Conservation (phyloP, 1,140 invertebrate species). For the Cydia splendana region DNA sequence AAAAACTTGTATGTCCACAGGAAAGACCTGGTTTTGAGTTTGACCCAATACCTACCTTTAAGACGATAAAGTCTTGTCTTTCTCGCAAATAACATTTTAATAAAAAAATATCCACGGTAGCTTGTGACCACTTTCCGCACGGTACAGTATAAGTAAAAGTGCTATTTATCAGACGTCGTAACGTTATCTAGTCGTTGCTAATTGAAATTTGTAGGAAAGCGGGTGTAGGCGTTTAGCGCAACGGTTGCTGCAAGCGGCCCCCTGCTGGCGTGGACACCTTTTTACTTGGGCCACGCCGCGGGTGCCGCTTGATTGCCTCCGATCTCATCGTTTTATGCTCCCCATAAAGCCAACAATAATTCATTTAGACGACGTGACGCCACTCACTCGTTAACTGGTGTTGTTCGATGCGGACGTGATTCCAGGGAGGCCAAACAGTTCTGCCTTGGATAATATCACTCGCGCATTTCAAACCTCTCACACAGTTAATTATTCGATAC, state of each 20-base stretch:
- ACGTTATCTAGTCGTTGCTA: conserved; percentile 67
- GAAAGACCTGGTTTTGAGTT: too few relatives aligned
- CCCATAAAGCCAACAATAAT: conserved; percentile 79
- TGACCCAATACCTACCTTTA: too few relatives aligned
- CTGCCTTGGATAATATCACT: conserved; percentile 32
- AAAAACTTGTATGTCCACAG: too few relatives aligned
- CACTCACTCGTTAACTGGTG: conserved; percentile 75
- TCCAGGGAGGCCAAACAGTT: conserved; percentile 41
- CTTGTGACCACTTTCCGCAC: not conserved
- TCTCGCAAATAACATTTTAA: not conserved
- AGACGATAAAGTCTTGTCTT: too few relatives aligned
- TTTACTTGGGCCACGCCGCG: conserved; percentile 70
- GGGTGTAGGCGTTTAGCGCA: conserved; percentile 68
- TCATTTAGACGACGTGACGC: conserved; percentile 79
- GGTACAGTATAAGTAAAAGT: conserved; percentile 33
- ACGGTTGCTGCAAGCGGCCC: conserved; percentile 59
- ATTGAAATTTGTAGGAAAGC: conserved; percentile 72
- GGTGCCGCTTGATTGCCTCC: conserved; percentile 77
- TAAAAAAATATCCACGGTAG: not conserved
- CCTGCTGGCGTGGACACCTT: conserved; percentile 70
- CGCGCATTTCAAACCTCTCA: conserved; percentile 10
- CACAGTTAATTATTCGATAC: conserved; percentile 18
- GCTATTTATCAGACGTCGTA: conserved; percentile 48
- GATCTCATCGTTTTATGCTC: conserved; percentile 78
- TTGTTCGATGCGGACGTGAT: conserved; percentile 61